These are phyloP conservation scores for Speoplatyrhinus poulsoni DNA, from an alignment of 2,113 vertebrate species.

Conservation along the genomic window DNA sequence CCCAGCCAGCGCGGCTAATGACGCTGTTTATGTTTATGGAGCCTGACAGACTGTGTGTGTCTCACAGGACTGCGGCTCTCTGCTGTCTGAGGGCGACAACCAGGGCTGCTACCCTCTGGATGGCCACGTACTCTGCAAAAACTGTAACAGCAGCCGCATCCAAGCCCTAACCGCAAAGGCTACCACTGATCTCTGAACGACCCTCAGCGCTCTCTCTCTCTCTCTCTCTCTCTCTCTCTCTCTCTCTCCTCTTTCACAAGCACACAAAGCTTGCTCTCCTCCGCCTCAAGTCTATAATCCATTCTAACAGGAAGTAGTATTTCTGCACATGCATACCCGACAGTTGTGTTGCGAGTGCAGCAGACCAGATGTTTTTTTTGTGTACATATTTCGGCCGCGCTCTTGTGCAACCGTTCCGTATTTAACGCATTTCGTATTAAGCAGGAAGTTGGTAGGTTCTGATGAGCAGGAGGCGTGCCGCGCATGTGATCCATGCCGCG, in stretches of 20 bases:
- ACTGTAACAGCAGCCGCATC: slow-evolving; percentile 93
- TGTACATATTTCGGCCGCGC: no score
- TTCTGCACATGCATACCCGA: slow-evolving; percentile 17
- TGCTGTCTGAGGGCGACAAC: slow-evolving; percentile 96
- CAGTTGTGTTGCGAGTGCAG: not conserved
- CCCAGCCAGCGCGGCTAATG: slow-evolving; percentile 14
- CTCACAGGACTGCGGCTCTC: slow-evolving; percentile 88
- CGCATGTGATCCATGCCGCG: no score
- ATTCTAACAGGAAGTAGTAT: slow-evolving; percentile 19
- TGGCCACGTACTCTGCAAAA: slow-evolving; percentile 96
- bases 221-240: slow-evolving; percentile 13
- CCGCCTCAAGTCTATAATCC: slow-evolving; percentile 15
- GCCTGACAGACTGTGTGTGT: slow-evolving; percentile 56
- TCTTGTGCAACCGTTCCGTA: no score
- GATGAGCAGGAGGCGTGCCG: no score
- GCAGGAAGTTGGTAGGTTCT: not conserved
- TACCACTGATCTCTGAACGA: slow-evolving; percentile 94
- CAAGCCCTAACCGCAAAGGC: slow-evolving; percentile 95
- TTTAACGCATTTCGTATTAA: no score
- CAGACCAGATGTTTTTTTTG: not conserved
- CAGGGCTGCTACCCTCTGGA: slow-evolving; percentile 99
- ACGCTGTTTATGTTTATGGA: slow-evolving; percentile 23
- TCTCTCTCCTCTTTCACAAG: slow-evolving; percentile 5
- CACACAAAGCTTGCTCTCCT: slow-evolving; percentile 26
- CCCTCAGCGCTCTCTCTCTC: slow-evolving; percentile 43